Conservation (phyloP, 2,797 vertebrate species). For the Myotis findleyi region DNA sequence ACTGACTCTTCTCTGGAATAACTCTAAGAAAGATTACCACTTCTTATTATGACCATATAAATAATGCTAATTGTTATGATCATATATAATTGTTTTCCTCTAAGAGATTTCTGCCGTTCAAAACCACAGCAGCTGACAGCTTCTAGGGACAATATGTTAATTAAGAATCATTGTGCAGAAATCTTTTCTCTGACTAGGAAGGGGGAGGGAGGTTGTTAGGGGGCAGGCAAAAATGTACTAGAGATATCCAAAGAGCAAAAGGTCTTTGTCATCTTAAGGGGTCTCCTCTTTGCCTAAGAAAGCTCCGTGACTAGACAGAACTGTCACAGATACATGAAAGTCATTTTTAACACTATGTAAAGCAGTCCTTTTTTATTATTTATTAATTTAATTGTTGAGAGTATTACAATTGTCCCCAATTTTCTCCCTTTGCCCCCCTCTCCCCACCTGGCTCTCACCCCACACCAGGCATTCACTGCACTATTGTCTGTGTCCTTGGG, state of each 20-base stretch:
- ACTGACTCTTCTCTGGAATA: conserved; percentile 11
- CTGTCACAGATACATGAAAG: conserved; percentile 33
- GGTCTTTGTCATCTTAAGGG: conserved; percentile 26
- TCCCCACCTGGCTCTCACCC: not conserved
- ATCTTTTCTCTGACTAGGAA: conserved; percentile 48
- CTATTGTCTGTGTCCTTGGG: not conserved
- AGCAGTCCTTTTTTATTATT: not conserved
- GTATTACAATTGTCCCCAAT: not conserved
- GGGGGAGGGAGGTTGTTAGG: not conserved
- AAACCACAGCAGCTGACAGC: conserved; percentile 54
- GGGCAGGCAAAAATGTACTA: conserved; percentile 48
- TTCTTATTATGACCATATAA: conserved; percentile 49
- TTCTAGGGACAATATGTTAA: conserved; percentile 61
- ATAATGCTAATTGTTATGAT: conserved; percentile 62
- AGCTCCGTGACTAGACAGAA: conserved; percentile 64
- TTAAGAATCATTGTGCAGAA: conserved; percentile 71
- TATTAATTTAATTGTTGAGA: not conserved
- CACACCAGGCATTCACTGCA: not conserved
- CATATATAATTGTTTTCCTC: conserved; percentile 23
- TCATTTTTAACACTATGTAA: conserved; percentile 41
- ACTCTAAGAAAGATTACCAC: not conserved
- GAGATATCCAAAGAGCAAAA: conserved; percentile 37
- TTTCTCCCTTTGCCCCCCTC: not conserved
- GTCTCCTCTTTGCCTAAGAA: conserved; percentile 59
- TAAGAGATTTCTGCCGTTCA: conserved; percentile 53